phyloP scores from a whole-genome alignment of 2,113 vertebrate species.

The Peromyscus californicus region DNA sequence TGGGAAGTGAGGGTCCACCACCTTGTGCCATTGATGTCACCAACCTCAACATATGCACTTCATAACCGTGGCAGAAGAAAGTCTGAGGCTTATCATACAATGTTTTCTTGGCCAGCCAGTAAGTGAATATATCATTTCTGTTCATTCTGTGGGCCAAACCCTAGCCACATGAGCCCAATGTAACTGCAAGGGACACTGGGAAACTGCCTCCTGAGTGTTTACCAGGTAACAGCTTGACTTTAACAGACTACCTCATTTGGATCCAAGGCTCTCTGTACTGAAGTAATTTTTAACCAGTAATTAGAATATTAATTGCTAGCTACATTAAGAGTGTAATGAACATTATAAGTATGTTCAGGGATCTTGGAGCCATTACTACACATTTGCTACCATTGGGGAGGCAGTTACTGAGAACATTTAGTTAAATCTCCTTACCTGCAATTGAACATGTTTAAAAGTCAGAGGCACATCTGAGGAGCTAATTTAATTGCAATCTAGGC shows the following conservation, averaged over 20 bases:
- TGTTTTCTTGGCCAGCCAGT: background rate
- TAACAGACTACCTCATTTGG: constrained; percentile 26
- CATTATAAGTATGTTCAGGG: background rate
- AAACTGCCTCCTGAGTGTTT: background rate
- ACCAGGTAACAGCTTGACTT: background rate
- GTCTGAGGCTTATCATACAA: background rate
- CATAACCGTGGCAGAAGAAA: background rate
- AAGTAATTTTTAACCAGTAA: constrained; percentile 35
- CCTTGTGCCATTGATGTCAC: background rate
- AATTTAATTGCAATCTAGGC: background rate
- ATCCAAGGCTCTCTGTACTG: background rate
- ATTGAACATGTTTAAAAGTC: constrained; percentile 16
- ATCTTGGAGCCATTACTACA: background rate
- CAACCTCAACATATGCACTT: background rate
- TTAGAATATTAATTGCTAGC: constrained; percentile 65
- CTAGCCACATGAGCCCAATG: background rate
- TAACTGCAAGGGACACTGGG: background rate
- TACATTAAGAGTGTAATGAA: background rate
- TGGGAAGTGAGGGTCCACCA: background rate
- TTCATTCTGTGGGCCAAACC: background rate
- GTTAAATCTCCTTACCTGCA: background rate
- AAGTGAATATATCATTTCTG: background rate
- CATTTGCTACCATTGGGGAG: background rate
- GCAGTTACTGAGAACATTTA: background rate
- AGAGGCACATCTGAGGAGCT: background rate